Base-by-base conservation (phyloP, 2,888 invertebrate species). In the Cistogaster globosa region DNA sequence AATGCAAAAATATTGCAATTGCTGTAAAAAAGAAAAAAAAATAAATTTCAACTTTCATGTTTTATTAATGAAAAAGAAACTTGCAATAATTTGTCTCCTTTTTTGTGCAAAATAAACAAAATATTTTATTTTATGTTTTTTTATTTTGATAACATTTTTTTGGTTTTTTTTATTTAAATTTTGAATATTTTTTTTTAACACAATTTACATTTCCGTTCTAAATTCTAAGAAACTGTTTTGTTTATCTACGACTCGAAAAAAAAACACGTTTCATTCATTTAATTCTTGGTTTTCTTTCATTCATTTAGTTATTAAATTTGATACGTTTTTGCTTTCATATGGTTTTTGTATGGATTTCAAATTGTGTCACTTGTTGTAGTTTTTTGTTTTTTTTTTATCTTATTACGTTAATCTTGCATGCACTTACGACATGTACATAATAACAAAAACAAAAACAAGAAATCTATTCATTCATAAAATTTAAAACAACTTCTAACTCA, bases 151-250 rank as follows among this genome's bases (percentile, higher is more conserved):
- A 72, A 69, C 16, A 48, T 48, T 16, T 12, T 55, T 57, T 26
- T 26, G 51, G 8, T 0, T 60, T 20, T 63, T 77, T 60, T 16
- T 36, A 48, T 65, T 72, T 38, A 20, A 58, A 42, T 60, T 67
- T 53, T 76, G 26, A 55, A 20, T 67, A 51, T 32, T 8, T 32
- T 32, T 45, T 57, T 81, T 71, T 75, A 82, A 86, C 87, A 85
- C 87, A 85, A 87, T 88, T 87, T 85, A 86, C 87, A 88, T 88
- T 87, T 88, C 88, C 88, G 88, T 87, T 88, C 88, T 87, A 84
- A 86, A 87, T 88, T 87, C 84, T 83, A 74, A 84, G 87, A 85
- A 80, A 85, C 63, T 82, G 63, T 75, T 84, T 84, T 82, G 63
- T 75, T 84, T 84, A 78, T 81, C 62, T 76, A 60, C 26, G 53